phyloP scores from a whole-genome alignment of 2,113 vertebrate species.

The Perccottus glenii region DNA sequence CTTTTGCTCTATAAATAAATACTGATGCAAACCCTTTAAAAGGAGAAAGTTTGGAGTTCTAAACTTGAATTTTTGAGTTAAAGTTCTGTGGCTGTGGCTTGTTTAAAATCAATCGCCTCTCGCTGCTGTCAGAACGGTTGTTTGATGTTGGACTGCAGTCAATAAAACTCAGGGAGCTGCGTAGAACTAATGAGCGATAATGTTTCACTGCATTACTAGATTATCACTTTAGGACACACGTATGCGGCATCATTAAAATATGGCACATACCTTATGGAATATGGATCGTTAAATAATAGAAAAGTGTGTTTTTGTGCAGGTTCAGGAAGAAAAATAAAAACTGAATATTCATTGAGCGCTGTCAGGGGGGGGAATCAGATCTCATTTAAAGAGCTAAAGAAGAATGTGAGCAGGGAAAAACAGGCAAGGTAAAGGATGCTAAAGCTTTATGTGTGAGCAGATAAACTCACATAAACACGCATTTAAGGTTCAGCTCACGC shows the following conservation, averaged over 20 bases:
- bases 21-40: not conserved
- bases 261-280: not conserved
- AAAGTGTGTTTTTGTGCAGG: no score
- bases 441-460: not conserved
- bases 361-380: not conserved
- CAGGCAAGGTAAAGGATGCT: not conserved
- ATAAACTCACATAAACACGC: not conserved
- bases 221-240: not conserved
- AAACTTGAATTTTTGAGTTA: not conserved
- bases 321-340: no score
- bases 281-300: not conserved
- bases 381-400: not conserved
- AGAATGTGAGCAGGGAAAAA: not conserved
- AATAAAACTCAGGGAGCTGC: constrained; percentile 5
- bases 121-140: not conserved
- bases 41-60: not conserved
- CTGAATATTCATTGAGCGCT: not conserved
- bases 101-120: constrained; percentile 7
- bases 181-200: constrained; percentile 3
- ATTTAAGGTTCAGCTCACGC: not conserved
- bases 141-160: constrained; percentile 10
- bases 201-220: not conserved
- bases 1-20: constrained; percentile 9
- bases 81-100: not conserved
- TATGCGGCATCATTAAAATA: not conserved